Base-by-base conservation (phyloP, 2,113 vertebrate genomes). In the Elephantulus edwardii region DNA sequence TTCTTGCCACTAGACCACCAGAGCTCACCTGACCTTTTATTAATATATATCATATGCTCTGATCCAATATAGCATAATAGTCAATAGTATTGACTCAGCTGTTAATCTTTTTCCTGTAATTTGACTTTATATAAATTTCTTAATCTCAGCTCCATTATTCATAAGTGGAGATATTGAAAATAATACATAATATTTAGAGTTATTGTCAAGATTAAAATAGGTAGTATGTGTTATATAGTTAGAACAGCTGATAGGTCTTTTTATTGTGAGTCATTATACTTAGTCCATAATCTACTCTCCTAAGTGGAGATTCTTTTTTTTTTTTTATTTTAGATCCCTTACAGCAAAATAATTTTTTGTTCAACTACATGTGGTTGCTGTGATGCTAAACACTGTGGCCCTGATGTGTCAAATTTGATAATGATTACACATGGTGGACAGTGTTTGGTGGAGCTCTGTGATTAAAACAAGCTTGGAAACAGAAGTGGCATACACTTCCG, bases 291-390 rank as follows among this genome's bases (percentile, higher is more conserved):
- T 84, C 11, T 74, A 58, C 44, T 70, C 76, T 77, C 6, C 8
- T 42, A 54, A 50, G 38, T 54, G 0, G 20, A 71, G 0, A 14
- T 16, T 54, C n/a, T n/a, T n/a, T 87, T 93, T 92, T 22, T 2
- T 58, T 91, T 52, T 87, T 48, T 19, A 87, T 28, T 78, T 79
- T 44, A 68, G 11, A 81, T 16, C 42, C 89, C 88, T 90, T 75
- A 35, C 86, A 89, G 66, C 22, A 6, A 20, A 76, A 54, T 86
- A 44, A 10, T 8, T 80, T 60, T 82, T 89, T 87, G 6, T 12
- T 19, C 50, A 72, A 5, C 6, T 48, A 58, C 9, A 26, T 44
- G 54, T 1, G 60, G 8, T 83, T 88, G 10, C 40, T 82, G n/a
- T n/a, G n/a, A n/a, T n/a, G n/a, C n/a, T n/a, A n/a, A n/a, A n/a